A percentile compares a stretch with the other conserved stretches of the same genome.
phyloP scores from a whole-genome alignment of 2,797 vertebrate genomes.

The Dallia pectoralis region DNA sequence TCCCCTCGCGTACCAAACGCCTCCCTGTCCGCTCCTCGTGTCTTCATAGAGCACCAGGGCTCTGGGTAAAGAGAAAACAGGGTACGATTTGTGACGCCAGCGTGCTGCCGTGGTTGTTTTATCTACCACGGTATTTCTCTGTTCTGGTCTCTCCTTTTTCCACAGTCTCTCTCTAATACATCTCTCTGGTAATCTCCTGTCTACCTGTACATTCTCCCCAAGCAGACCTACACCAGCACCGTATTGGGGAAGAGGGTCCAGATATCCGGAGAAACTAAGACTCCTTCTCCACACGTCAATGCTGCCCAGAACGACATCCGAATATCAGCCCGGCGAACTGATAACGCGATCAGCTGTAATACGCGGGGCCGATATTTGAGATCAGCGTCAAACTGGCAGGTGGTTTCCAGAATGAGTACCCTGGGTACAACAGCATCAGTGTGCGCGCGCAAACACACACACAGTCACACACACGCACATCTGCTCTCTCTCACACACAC shows the following conservation, averaged over 20 bases:
- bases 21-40: background rate
- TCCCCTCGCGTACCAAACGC: background rate
- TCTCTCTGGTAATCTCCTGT: constrained; percentile 20
- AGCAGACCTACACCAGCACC: constrained; percentile 32
- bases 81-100: background rate
- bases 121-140: background rate
- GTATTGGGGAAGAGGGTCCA: constrained; percentile 9
- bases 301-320: too few species aligned
- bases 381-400: too few species aligned
- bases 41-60: background rate
- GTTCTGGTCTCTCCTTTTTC: background rate
- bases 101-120: background rate
- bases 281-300: too few species aligned
- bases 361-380: too few species aligned
- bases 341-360: too few species aligned
- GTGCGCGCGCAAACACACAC: constrained; percentile 6
- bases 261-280: too few species aligned
- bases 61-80: background rate
- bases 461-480: constrained; percentile 14
- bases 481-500: too few species aligned
- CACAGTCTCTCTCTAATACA: constrained; percentile 26
- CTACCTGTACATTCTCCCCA: constrained; percentile 20
- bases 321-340: too few species aligned
- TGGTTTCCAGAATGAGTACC: too few species aligned
- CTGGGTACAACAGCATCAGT: too few species aligned